Conservation (phyloP, 2,797 vertebrate species). For the Hydrocynus forskahlii region DNA sequence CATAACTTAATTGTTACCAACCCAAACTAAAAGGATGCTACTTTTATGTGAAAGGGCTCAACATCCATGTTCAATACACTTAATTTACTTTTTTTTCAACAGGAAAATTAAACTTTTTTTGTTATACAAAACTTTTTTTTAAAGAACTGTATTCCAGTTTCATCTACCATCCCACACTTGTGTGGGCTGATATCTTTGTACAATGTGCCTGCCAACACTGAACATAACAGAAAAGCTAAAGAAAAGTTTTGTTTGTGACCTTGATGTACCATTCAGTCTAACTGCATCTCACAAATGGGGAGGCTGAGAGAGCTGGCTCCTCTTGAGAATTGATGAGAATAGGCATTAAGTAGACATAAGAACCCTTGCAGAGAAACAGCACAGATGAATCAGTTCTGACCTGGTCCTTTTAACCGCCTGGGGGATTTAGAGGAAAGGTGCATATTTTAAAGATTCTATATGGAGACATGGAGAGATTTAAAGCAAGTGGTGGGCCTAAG, state of each 20-base stretch:
- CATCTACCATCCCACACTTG: not conserved
- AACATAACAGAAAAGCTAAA: not conserved
- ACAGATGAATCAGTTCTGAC: not conserved
- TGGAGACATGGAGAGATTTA: constrained; percentile 2
- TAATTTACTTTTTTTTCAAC: not conserved
- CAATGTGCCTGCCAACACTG: not conserved
- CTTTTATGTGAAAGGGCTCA: not conserved
- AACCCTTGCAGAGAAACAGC: not conserved
- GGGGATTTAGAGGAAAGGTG: not conserved
- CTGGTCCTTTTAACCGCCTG: not conserved
- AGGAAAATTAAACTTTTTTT: no score
- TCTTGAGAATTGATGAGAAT: constrained; percentile 12
- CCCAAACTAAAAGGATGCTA: not conserved
- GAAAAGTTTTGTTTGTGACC: not conserved
- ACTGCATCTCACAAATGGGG: not conserved
- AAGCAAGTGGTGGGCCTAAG: not conserved
- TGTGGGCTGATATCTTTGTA: not conserved
- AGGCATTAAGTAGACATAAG: not conserved
- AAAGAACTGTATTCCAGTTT: no score
- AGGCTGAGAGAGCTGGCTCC: not conserved
- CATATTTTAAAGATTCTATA: not conserved
- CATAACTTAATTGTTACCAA: not conserved
- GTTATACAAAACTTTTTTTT: no score
- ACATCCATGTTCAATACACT: not conserved
- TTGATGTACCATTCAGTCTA: not conserved